phyloP scores from a whole-genome alignment of 2,113 vertebrate species.

The Elephantulus edwardii region DNA sequence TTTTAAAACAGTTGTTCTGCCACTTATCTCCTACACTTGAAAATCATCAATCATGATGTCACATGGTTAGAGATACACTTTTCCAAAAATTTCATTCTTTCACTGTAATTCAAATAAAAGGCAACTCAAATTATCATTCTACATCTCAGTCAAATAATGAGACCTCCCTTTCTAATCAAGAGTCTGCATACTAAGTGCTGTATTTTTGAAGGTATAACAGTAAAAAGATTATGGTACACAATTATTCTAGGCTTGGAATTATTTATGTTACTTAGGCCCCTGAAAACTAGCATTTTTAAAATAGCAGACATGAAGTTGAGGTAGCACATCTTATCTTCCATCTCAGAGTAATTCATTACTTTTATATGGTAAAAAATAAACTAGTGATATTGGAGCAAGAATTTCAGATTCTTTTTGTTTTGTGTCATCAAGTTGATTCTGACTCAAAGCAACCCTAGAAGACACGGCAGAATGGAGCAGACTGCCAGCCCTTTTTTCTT shows the following conservation, averaged over 20 bases:
- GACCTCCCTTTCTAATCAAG: neutral
- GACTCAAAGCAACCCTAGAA: neutral
- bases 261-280: neutral
- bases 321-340: neutral
- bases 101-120: neutral
- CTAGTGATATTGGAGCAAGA: neutral
- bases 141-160: neutral
- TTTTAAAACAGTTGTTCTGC: constrained; percentile 44
- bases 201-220: constrained; percentile 3
- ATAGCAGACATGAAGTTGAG: neutral
- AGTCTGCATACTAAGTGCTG: neutral
- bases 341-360: neutral
- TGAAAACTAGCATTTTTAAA: constrained; percentile 18
- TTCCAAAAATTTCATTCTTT: neutral
- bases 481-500: neutral
- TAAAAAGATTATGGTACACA: neutral
- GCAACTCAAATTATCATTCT: neutral
- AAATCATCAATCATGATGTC: constrained; percentile 11
- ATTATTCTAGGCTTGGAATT: neutral
- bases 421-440: neutral
- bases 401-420: neutral
- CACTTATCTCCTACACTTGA: neutral
- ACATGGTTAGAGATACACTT: neutral
- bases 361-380: constrained; percentile 12
- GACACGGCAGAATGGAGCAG: neutral